Evolutionary conservation across 2,888 invertebrate genomes (phyloP), one percentile per base, ranked within the genome.

Genomic region (Gisinianus flammeolus): DNA sequence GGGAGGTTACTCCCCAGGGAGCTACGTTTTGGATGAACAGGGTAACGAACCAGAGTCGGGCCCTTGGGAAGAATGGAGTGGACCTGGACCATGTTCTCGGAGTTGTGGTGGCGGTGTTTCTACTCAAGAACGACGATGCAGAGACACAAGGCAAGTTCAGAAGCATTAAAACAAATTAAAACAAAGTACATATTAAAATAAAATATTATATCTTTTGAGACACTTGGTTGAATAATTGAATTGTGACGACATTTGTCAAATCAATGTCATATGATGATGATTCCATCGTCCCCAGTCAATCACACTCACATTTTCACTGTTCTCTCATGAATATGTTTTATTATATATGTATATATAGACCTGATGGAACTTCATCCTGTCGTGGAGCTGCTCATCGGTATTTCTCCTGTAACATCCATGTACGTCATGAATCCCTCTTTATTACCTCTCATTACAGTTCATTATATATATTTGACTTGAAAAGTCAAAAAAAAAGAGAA

Each of bases 31-130:
- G 62, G 70, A 77, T 30, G 69, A 77, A 12, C 28, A 58, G 30
- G 77, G 71, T 52, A 62, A 73, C n/a, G 26, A 62, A 52, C 56
- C 31, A 19, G 89, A 90, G 71, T 89, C 90, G 12, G 92, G 92
- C 19, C 90, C 90, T 79, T 95, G 95, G 95, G 91, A 92, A 4
- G 92, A 92, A 10, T 97, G 97, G 95, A 92, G 93, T 16, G 89
- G 91, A 62, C 92, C 93, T 72, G 92, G 93, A 31, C 90, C 92
- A 76, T 98, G 98, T 88, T 96, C 96, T 4, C 90, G 96, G 81
- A 91, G 94, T 26, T 98, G 98, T 86, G 98, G 97, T 0, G 95
- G 96, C 19, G 98, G 98, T 74, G 96, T 97, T 28, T 92, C 95
- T 81, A 92, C 91, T 85, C 95, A 96, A 88, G 91, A 91, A 78